Percentiles rank a stretch among this genome's conserved stretches.
These are phyloP conservation scores for Aphelocoma coerulescens DNA, from an alignment of 2,113 vertebrate species.

Conservation along the genomic window DNA sequence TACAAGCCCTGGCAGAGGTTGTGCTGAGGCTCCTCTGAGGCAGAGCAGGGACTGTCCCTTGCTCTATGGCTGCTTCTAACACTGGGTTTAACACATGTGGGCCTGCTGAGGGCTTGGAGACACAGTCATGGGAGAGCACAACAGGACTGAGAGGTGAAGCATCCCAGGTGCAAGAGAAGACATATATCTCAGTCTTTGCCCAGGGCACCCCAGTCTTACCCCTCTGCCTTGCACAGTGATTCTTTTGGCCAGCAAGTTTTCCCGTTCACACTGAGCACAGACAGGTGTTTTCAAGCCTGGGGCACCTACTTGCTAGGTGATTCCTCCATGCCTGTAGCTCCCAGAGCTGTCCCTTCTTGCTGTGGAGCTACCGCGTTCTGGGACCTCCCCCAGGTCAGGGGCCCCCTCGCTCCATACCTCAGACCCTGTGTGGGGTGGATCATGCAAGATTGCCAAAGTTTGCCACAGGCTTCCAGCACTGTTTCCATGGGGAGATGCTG, in stretches of 20 bases:
- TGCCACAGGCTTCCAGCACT: background rate
- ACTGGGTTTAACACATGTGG: background rate
- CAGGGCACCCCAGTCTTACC: background rate
- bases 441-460: fast-evolving
- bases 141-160: background rate
- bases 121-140: background rate
- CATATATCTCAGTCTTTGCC: background rate
- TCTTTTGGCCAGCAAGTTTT: background rate
- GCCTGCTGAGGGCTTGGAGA: background rate
- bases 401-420: background rate
- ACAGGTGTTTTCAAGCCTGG: background rate
- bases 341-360: background rate
- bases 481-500: background rate
- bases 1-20: background rate
- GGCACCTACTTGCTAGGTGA: background rate
- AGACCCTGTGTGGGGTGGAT: background rate
- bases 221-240: fast-evolving
- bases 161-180: background rate
- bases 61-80: background rate
- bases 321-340: background rate
- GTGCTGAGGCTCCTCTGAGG: background rate
- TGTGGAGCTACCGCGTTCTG: background rate
- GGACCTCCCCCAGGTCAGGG: background rate
- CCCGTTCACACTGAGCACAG: fast-evolving
- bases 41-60: background rate